Evolutionary conservation across 2,888 invertebrate genomes (phyloP).

Genomic region (Bugulina stolonifera): DNA sequence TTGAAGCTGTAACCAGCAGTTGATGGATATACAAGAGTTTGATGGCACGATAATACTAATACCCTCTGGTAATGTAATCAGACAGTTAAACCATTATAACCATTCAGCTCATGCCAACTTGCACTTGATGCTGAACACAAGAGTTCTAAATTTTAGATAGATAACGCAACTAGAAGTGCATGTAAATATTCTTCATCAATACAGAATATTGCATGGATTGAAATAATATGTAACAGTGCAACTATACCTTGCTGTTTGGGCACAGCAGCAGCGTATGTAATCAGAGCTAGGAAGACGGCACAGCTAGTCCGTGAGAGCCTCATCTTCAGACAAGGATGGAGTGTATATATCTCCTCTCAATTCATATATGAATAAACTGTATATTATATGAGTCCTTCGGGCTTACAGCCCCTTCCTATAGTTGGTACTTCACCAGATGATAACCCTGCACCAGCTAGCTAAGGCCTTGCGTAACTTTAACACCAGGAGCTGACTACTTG

Average conservation of each 20-base stretch:
- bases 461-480: constrained; percentile 10
- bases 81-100: too few relatives aligned
- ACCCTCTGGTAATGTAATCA: too few relatives aligned
- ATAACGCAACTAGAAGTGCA: too few relatives aligned
- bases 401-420: constrained; percentile 14
- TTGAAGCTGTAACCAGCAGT: background rate
- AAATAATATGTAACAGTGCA: background rate
- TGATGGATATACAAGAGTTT: background rate
- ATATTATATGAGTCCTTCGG: background rate
- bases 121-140: too few relatives aligned
- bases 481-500: constrained; percentile 25
- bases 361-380: background rate
- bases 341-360: constrained; percentile 14
- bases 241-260: constrained; percentile 7
- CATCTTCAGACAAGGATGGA: constrained; percentile 19
- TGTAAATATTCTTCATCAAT: too few relatives aligned
- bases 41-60: too few relatives aligned
- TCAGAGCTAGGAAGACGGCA: background rate
- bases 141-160: too few relatives aligned
- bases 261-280: constrained; percentile 19
- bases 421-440: background rate
- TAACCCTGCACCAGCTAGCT: background rate
- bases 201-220: too few relatives aligned
- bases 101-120: too few relatives aligned
- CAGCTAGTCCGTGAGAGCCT: background rate